A percentile compares a stretch with the other conserved stretches of the same genome.
These are phyloP conservation scores for Ectobius pallidus DNA, from an alignment of 2,888 invertebrate species.

Conservation along the genomic window DNA sequence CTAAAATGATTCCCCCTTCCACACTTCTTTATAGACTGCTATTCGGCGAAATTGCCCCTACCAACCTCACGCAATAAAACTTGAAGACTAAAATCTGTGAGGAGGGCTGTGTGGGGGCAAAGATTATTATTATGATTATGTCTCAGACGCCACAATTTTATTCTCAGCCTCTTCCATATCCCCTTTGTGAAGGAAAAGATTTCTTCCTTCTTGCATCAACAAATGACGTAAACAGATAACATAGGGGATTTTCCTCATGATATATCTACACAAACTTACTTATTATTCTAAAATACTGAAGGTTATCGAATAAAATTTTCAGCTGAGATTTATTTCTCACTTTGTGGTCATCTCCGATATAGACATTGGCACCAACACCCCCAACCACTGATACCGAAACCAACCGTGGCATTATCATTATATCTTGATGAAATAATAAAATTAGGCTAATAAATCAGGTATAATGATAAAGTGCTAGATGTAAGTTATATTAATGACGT, in stretches of 20 bases:
- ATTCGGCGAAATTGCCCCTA: slow-evolving; percentile 29
- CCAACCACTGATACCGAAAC: no score
- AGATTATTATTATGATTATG: slow-evolving; percentile 28
- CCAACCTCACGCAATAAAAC: slow-evolving; percentile 17
- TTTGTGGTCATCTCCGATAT: no score
- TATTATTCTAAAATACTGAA: no score
- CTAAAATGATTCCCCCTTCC: slow-evolving; percentile 13
- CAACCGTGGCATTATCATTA: no score
- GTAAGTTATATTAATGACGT: no score
- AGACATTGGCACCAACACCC: no score
- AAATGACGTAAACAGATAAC: neutral
- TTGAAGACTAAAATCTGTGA: slow-evolving; percentile 30
- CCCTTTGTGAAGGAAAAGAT: neutral
- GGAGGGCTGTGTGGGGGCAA: slow-evolving; percentile 15
- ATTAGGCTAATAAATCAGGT: no score
- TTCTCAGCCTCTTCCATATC: neutral
- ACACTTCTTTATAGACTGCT: slow-evolving; percentile 30
- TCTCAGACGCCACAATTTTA: slow-evolving; percentile 23
- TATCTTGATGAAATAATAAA: no score
- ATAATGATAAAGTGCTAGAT: no score
- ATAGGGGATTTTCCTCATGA: neutral
- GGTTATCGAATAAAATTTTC: no score
- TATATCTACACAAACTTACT: no score
- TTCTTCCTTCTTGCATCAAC: neutral
- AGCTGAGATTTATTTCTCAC: no score